Percentiles rank a stretch among this genome's conserved stretches.
Evolutionary conservation across 1,140 invertebrate genomes (phyloP).

Genomic region (Diploscapter pachys): DNA sequence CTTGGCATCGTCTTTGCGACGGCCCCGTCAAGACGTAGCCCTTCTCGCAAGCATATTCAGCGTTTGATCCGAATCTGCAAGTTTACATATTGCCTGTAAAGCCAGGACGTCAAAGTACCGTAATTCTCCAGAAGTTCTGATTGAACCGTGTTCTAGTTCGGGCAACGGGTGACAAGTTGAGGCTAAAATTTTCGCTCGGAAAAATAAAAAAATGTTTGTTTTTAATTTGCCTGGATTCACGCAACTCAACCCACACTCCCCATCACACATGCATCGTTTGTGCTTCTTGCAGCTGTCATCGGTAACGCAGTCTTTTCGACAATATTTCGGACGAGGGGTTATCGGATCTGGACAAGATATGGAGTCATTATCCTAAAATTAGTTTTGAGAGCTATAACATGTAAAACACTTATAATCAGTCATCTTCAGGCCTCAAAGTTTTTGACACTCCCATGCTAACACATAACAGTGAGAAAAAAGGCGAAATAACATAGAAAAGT

Average conservation of each 20-base stretch:
- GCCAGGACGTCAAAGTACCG: conserved; percentile 30
- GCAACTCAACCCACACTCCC: conserved; percentile 90
- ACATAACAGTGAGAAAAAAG: too few species aligned
- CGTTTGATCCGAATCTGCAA: conserved; percentile 56
- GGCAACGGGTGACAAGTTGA: conserved; percentile 48
- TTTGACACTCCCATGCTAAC: too few species aligned
- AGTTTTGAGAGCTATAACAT: too few species aligned
- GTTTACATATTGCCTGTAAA: background rate
- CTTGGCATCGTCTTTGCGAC: conserved; percentile 60
- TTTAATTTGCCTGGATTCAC: conserved; percentile 75
- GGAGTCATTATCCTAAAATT: too few species aligned
- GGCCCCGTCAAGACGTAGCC: conserved; percentile 61
- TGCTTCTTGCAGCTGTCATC: conserved; percentile 94
- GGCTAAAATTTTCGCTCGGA: conserved; percentile 33
- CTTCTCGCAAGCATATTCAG: conserved; percentile 61
- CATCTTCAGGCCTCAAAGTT: too few species aligned
- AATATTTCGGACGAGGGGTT: conserved; percentile 60
- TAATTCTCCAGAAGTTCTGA: conserved; percentile 55
- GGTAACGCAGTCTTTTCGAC: conserved; percentile 83
- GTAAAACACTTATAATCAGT: too few species aligned
- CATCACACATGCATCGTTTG: conserved; percentile 93
- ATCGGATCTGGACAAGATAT: background rate
- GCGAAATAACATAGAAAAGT: too few species aligned
- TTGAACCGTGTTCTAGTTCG: conserved; percentile 50
- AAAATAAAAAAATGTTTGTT: background rate